Conservation (phyloP, 2,888 invertebrate species). For the Ormia ochracea region DNA sequence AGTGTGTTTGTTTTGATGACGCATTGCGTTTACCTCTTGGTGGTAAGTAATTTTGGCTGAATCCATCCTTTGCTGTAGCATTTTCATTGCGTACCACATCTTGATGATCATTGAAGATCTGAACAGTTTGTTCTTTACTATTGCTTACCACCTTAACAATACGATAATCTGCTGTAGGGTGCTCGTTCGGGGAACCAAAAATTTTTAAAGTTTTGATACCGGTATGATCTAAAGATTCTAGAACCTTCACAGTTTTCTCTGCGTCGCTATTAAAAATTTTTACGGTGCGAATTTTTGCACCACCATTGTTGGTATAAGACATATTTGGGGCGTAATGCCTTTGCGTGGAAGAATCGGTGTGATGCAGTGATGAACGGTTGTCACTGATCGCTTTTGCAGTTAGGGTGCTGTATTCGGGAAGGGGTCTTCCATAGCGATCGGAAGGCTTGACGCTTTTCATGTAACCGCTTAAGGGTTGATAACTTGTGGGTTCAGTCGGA, state of each 20-base stretch:
- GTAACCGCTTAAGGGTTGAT: constrained; percentile 68
- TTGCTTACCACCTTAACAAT: constrained; percentile 69
- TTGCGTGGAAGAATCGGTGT: constrained; percentile 66
- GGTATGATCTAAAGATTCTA: constrained; percentile 69
- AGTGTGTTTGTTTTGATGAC: background rate
- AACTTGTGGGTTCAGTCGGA: constrained; percentile 21
- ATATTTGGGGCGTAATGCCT: constrained; percentile 68
- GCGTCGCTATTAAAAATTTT: constrained; percentile 70
- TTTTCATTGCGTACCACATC: constrained; percentile 35
- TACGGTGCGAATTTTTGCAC: constrained; percentile 70
- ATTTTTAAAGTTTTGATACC: constrained; percentile 74
- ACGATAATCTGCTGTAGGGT: constrained; percentile 70
- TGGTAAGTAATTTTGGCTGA: constrained; percentile 53
- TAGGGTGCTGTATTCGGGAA: constrained; percentile 57
- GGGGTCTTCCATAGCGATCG: constrained; percentile 67
- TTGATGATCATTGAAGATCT: constrained; percentile 69
- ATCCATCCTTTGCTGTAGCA: background rate
- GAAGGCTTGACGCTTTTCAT: constrained; percentile 70
- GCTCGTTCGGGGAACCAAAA: constrained; percentile 69
- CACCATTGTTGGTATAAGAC: constrained; percentile 59
- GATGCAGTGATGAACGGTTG: constrained; percentile 67
- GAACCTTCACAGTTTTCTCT: constrained; percentile 70
- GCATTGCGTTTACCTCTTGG: constrained; percentile 41
- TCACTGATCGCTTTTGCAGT: constrained; percentile 27
- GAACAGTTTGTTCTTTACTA: constrained; percentile 70